Conservation (phyloP, 2,113 vertebrate genomes). For the Myotis lucifugus region DNA sequence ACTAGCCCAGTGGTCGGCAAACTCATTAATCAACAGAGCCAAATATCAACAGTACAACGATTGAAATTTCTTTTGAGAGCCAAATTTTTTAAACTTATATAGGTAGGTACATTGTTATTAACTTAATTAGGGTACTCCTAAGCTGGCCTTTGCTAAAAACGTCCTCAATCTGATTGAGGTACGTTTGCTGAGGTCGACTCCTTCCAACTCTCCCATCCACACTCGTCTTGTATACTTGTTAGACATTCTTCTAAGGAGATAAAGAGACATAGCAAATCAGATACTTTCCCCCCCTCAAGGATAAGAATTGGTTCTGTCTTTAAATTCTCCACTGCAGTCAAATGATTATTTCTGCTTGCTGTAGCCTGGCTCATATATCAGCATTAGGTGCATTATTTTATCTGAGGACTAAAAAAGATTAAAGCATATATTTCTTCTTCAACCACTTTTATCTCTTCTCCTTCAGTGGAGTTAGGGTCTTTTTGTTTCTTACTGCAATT, state of each 20-base stretch:
- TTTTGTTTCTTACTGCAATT: slow-evolving; percentile 55
- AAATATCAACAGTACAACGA: too few relatives aligned
- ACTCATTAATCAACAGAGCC: too few relatives aligned
- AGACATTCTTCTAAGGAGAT: background rate
- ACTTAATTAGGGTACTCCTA: too few relatives aligned
- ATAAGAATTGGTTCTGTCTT: background rate
- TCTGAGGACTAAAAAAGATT: slow-evolving; percentile 28
- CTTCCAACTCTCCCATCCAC: too few relatives aligned
- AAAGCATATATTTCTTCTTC: slow-evolving; percentile 37
- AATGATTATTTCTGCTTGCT: slow-evolving; percentile 65
- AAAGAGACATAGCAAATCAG: slow-evolving; percentile 33
- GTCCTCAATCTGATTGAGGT: too few relatives aligned
- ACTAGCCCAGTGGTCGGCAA: too few relatives aligned
- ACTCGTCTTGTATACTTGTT: background rate
- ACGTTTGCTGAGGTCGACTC: too few relatives aligned
- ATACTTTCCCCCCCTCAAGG: background rate
- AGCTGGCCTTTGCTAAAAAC: too few relatives aligned
- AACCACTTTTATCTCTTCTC: background rate
- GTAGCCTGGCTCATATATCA: background rate
- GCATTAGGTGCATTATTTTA: slow-evolving; percentile 49
- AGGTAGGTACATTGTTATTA: too few relatives aligned
- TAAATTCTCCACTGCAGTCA: slow-evolving; percentile 45
- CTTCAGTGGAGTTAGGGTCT: slow-evolving; percentile 55
- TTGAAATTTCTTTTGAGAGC: too few relatives aligned
- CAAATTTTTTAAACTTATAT: too few relatives aligned